Conservation (phyloP, 2,797 vertebrate genomes). For the Macroramphosus scolopax region DNA sequence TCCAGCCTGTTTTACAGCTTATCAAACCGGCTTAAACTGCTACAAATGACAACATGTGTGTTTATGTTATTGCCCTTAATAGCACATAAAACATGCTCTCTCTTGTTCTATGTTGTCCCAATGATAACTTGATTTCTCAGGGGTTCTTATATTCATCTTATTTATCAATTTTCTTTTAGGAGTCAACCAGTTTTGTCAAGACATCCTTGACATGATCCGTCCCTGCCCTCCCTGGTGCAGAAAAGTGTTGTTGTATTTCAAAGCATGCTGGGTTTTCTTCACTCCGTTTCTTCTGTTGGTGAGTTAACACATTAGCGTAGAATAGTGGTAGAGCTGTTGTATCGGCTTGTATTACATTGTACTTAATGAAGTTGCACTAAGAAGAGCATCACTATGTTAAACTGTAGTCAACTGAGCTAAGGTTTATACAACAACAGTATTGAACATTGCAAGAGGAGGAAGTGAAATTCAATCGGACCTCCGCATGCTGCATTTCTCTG, state of each 20-base stretch:
- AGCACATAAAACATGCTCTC: not conserved
- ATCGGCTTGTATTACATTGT: too few species aligned
- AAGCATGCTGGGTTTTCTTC: constrained; percentile 82
- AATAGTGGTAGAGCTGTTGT: too few species aligned
- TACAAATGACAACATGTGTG: not conserved
- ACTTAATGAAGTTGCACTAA: not conserved
- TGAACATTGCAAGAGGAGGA: constrained; percentile 61
- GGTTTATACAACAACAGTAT: constrained; percentile 8
- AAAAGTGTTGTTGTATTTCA: constrained; percentile 81
- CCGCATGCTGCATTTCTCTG: constrained; percentile 14
- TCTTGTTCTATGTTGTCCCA: not conserved
- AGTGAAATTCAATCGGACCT: constrained; percentile 45
- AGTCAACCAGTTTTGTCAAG: constrained; percentile 84
- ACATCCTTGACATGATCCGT: constrained; percentile 83
- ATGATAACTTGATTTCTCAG: not conserved
- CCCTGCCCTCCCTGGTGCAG: constrained; percentile 81
- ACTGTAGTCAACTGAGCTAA: constrained; percentile 18
- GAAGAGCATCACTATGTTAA: too few species aligned
- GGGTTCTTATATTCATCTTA: too few species aligned
- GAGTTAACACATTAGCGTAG: constrained; percentile 52
- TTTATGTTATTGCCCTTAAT: not conserved
- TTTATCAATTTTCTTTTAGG: constrained; percentile 54
- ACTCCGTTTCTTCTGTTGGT: constrained; percentile 83
- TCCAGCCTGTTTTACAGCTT: too few species aligned
- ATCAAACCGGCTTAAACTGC: too few species aligned